Evolutionary conservation across 2,113 vertebrate species (phyloP).

Genomic region (Tor tambroides): DNA sequence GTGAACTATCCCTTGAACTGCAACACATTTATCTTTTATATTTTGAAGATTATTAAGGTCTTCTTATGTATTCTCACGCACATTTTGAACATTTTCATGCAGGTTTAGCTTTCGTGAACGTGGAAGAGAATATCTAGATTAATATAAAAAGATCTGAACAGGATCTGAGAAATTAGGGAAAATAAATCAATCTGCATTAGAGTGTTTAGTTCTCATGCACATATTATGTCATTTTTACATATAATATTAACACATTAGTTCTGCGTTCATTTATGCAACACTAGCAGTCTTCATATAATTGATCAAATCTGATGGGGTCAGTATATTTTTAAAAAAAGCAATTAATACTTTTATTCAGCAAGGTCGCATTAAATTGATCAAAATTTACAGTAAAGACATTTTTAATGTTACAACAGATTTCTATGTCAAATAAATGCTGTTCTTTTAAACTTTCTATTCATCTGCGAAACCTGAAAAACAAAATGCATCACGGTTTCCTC

Average conservation of each 20-base stretch:
- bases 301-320: neutral
- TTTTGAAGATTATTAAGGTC: neutral
- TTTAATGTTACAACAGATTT: neutral
- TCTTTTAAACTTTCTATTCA: too few species aligned
- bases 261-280: neutral
- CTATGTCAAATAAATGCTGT: neutral
- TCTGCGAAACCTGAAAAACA: too few species aligned
- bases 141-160: neutral
- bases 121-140: neutral
- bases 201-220: neutral
- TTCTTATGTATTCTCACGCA: neutral
- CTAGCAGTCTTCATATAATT: neutral
- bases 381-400: neutral
- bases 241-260: neutral
- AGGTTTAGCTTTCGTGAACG: neutral
- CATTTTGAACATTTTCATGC: neutral
- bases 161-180: neutral
- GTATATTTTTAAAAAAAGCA: neutral
- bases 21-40: neutral
- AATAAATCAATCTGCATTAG: neutral
- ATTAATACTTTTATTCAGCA: neutral
- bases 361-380: neutral
- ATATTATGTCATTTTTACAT: neutral
- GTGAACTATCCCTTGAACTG: neutral
- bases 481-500: neutral